Percentiles rank a stretch among this genome's conserved stretches.
Evolutionary conservation across 2,888 invertebrate species (phyloP).

Genomic region (Agrotis exclamationis): DNA sequence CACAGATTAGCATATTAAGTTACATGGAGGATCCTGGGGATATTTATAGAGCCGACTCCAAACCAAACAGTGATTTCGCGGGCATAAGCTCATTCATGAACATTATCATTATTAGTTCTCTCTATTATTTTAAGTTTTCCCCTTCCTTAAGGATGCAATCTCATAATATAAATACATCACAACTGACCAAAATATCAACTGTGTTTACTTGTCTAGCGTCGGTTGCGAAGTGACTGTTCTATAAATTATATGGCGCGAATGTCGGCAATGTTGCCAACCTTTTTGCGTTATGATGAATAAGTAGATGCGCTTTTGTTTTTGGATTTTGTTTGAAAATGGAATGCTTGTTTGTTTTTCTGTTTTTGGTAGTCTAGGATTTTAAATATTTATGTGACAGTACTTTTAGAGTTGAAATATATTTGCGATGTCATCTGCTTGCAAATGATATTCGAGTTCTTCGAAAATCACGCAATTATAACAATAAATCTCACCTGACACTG

Average conservation of each 20-base stretch:
- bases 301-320: constrained; percentile 14
- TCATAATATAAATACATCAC: constrained; percentile 46
- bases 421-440: no score
- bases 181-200: constrained; percentile 44
- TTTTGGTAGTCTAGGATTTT: neutral
- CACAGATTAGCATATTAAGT: no score
- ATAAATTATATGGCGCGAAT: constrained; percentile 65
- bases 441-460: no score
- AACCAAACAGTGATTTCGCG: no score
- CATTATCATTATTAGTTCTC: no score
- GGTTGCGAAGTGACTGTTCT: constrained; percentile 61
- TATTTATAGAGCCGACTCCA: no score
- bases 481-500: no score
- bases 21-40: no score
- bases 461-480: no score
- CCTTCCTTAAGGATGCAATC: constrained; percentile 12
- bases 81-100: no score
- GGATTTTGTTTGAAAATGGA: constrained; percentile 1
- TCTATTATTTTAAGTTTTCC: neutral
- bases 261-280: constrained; percentile 61
- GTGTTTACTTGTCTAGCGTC: constrained; percentile 35
- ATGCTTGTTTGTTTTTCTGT: neutral
- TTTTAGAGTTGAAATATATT: neutral
- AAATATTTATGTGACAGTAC: no score
- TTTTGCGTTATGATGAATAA: constrained; percentile 51